These are phyloP conservation scores for Spinus olivaceus DNA, from an alignment of 2,797 vertebrate species.

Conservation along the genomic window DNA sequence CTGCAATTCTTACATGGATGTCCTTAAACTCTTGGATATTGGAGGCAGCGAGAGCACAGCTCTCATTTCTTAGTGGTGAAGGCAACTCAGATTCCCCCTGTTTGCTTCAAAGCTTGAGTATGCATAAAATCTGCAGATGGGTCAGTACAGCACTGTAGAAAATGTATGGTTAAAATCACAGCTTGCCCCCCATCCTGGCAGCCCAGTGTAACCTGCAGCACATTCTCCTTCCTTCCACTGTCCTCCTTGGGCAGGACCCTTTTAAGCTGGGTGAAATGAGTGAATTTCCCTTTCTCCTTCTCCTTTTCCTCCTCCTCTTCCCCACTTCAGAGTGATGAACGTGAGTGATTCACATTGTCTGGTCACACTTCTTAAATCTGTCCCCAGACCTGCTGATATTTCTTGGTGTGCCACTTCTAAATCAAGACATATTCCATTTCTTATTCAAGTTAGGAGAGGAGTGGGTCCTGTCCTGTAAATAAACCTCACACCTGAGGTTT, in stretches of 20 bases:
- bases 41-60: rapidly evolving
- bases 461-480: background rate
- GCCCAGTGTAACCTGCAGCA: background rate
- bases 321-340: background rate
- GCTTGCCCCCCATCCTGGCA: background rate
- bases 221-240: background rate
- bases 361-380: background rate
- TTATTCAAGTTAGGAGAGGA: background rate
- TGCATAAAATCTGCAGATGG: background rate
- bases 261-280: background rate
- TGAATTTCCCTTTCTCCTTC: background rate
- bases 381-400: background rate
- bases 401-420: background rate
- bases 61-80: background rate
- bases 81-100: background rate
- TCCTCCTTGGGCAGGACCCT: background rate
- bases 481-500: background rate
- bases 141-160: background rate
- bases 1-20: background rate
- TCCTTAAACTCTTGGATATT: background rate
- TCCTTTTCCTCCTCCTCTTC: background rate
- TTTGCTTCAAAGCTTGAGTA: background rate
- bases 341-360: background rate
- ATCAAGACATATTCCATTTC: background rate
- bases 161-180: background rate